phyloP scores from a whole-genome alignment of 2,888 invertebrate genomes.

The Andrena trimmerana region DNA sequence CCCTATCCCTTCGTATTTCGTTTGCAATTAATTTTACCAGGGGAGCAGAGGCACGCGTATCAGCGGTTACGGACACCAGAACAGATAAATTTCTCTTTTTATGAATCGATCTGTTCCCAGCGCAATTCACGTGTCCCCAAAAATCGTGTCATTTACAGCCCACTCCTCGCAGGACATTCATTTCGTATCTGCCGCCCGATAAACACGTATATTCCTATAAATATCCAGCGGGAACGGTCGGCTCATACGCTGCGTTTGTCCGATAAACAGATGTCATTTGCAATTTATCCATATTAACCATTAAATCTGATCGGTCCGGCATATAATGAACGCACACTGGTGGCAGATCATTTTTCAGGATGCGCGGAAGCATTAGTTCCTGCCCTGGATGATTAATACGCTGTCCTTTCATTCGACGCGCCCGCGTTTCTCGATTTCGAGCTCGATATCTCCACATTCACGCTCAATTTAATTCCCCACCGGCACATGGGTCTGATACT shows the following conservation, averaged over 20 bases:
- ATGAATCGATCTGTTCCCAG: constrained; percentile 10
- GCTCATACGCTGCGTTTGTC: constrained; percentile 33
- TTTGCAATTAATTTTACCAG: constrained; percentile 31
- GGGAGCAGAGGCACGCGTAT: not conserved
- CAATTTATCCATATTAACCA: constrained; percentile 57
- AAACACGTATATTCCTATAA: constrained; percentile 35
- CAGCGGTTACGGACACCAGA: not conserved
- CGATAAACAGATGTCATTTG: constrained; percentile 62
- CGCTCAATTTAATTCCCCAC: constrained; percentile 45
- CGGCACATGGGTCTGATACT: not conserved
- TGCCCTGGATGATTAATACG: constrained; percentile 46
- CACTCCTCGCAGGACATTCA: constrained; percentile 37
- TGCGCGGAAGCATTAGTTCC: constrained; percentile 41
- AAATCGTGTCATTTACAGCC: constrained; percentile 36
- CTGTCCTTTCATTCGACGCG: constrained; percentile 23
- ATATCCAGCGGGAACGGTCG: constrained; percentile 34
- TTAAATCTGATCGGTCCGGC: constrained; percentile 44
- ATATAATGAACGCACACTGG: constrained; percentile 24
- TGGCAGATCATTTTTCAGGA: constrained; percentile 50
- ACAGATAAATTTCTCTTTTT: constrained; percentile 28
- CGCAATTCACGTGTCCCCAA: constrained; percentile 2
- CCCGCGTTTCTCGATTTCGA: constrained; percentile 38
- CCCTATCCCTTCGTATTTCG: not conserved
- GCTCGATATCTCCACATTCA: constrained; percentile 52
- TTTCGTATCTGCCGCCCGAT: constrained; percentile 40